A percentile compares a stretch with the other conserved stretches of the same genome.
Evolutionary conservation across 2,797 vertebrate species (phyloP).

Genomic region (Hippopotamyrus pictus): DNA sequence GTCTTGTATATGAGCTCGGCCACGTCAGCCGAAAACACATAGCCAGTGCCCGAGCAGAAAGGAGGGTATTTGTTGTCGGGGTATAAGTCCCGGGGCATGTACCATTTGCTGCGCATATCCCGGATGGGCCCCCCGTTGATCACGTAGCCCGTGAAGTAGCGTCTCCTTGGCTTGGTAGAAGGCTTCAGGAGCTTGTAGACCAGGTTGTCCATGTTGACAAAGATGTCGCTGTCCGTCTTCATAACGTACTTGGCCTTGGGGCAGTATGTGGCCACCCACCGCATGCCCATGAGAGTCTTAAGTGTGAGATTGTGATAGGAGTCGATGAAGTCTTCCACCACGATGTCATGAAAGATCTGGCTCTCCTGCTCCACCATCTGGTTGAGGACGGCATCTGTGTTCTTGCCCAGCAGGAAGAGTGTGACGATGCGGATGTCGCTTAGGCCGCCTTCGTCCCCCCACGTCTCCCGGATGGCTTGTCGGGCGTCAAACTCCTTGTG

Average conservation of each 20-base stretch:
- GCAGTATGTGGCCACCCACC: slow-evolving; percentile 81
- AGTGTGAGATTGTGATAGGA: slow-evolving; percentile 84
- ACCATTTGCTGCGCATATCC: slow-evolving; percentile 97
- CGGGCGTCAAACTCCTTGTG: slow-evolving; percentile 83
- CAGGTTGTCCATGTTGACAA: slow-evolving; percentile 87
- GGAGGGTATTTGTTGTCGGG: slow-evolving; percentile 93
- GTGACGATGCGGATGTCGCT: slow-evolving; percentile 83
- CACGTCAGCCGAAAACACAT: slow-evolving; percentile 92
- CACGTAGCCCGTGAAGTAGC: slow-evolving; percentile 93
- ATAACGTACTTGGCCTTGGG: slow-evolving; percentile 82
- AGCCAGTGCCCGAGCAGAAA: slow-evolving; percentile 95
- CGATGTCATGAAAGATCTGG: slow-evolving; percentile 82
- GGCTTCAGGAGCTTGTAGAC: slow-evolving; percentile 93
- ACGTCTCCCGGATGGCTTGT: slow-evolving; percentile 86
- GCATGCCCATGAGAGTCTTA: slow-evolving; percentile 83
- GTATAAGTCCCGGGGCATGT: slow-evolving; percentile 93
- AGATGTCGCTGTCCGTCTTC: slow-evolving; percentile 88
- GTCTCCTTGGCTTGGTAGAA: slow-evolving; percentile 82
- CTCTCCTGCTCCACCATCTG: slow-evolving; percentile 92
- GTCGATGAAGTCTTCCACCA: slow-evolving; percentile 81
- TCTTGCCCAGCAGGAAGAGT: slow-evolving; percentile 77
- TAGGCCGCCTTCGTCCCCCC: slow-evolving; percentile 91
- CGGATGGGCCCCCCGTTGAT: slow-evolving; percentile 92
- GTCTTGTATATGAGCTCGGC: slow-evolving; percentile 95
- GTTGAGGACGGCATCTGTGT: slow-evolving; percentile 70